Percentiles rank a stretch among this genome's conserved stretches.
Conservation (phyloP, 1,140 invertebrate genomes). For the Holotrichia oblita region DNA sequence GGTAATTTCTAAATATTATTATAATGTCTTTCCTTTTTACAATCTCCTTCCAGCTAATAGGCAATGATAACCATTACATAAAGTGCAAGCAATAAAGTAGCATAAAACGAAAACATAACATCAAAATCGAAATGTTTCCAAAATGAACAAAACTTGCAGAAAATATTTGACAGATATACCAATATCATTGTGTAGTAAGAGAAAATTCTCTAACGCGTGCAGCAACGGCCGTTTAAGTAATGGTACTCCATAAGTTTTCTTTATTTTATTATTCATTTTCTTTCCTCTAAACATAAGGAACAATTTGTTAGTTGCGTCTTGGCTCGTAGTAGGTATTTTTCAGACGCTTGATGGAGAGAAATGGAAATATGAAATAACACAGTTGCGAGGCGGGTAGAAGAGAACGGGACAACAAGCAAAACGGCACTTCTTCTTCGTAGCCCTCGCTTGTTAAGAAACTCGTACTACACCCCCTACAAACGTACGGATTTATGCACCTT, state of each 20-base stretch:
- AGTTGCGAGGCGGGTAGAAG: too few relatives aligned
- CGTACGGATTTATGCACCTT: slow-evolving; percentile 7
- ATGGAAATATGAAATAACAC: neutral
- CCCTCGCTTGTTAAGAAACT: neutral
- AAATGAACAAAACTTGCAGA: neutral
- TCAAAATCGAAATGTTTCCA: neutral
- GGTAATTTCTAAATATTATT: too few relatives aligned
- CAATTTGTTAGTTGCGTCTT: slow-evolving; percentile 35
- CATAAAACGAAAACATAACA: neutral
- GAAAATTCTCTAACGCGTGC: neutral
- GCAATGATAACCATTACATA: neutral
- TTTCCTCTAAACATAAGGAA: slow-evolving; percentile 35
- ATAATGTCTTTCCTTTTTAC: too few relatives aligned
- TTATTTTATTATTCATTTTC: slow-evolving; percentile 43
- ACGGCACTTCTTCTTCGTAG: neutral
- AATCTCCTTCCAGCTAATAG: neutral
- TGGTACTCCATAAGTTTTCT: neutral
- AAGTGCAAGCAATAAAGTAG: neutral
- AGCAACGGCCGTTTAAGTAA: slow-evolving; percentile 6
- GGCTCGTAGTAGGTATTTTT: neutral
- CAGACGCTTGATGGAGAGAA: neutral
- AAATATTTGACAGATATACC: neutral
- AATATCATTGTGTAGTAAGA: neutral
- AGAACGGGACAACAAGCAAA: neutral
- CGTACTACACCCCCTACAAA: neutral